phyloP scores from a whole-genome alignment of 2,888 invertebrate genomes.

The Lacanobia wlatinum region DNA sequence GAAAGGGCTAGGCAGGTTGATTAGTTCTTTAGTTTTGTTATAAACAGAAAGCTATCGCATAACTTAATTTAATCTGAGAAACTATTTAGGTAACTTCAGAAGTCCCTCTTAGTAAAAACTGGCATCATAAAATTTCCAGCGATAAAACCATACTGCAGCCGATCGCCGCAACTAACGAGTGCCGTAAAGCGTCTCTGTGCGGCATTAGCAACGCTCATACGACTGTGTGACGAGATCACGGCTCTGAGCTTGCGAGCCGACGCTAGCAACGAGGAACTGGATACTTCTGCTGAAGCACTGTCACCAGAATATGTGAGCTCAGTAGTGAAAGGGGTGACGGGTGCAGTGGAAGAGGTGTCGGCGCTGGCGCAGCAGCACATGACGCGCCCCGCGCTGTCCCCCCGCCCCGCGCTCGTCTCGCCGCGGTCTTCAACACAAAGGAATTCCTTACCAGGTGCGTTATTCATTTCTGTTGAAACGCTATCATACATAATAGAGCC shows the following conservation, averaged over 20 bases:
- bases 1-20: background rate
- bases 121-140: constrained; percentile 76
- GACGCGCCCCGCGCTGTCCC: constrained; percentile 90
- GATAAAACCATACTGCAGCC: constrained; percentile 88
- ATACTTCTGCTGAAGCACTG: constrained; percentile 80
- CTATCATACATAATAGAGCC: constrained; percentile 46
- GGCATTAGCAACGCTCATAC: constrained; percentile 96
- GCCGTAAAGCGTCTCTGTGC: constrained; percentile 97
- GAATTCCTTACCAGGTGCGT: constrained; percentile 87
- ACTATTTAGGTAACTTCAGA: background rate
- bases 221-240: constrained; percentile 97
- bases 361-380: constrained; percentile 96
- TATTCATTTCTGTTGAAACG: constrained; percentile 47
- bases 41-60: background rate
- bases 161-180: constrained; percentile 93
- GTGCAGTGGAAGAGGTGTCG: constrained; percentile 90
- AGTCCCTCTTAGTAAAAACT: constrained; percentile 7
- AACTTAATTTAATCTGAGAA: background rate
- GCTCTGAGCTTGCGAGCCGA: constrained; percentile 93
- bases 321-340: constrained; percentile 84
- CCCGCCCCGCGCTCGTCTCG: constrained; percentile 85
- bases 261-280: constrained; percentile 81
- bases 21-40: no score
- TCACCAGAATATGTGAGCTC: constrained; percentile 85
- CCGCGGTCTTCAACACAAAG: constrained; percentile 88